Conservation (phyloP, 2,888 invertebrate genomes). For the Papilio gigon region DNA sequence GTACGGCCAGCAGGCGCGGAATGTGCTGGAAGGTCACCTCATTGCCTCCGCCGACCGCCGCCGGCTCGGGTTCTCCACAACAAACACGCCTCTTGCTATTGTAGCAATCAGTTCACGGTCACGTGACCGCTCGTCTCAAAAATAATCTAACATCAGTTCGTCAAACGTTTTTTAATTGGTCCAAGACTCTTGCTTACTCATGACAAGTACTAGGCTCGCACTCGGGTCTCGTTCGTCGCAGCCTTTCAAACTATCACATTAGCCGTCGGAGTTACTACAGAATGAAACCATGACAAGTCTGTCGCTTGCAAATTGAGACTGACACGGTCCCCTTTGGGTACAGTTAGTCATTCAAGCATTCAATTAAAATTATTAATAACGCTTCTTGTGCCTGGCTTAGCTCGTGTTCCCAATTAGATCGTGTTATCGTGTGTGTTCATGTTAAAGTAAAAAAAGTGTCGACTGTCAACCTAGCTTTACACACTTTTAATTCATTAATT, state of each 20-base stretch:
- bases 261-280: neutral
- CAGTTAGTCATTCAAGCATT: constrained; percentile 5
- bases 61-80: constrained; percentile 5
- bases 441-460: neutral
- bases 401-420: neutral
- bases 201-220: neutral
- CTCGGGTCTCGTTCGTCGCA: neutral
- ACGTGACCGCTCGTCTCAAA: neutral
- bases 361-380: constrained; percentile 11
- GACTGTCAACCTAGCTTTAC: neutral
- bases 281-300: neutral
- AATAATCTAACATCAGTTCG: neutral
- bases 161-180: neutral
- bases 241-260: neutral
- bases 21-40: constrained; percentile 8
- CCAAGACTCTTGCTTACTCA: neutral
- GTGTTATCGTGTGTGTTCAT: neutral
- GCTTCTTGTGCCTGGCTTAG: constrained; percentile 1
- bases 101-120: constrained; percentile 10
- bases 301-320: constrained; percentile 15
- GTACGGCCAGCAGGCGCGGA: neutral
- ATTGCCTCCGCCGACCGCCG: constrained; percentile 5
- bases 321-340: constrained; percentile 11
- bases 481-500: neutral
- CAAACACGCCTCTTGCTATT: neutral